A percentile compares a stretch with the other conserved stretches of the same genome.
Evolutionary conservation across 1,140 invertebrate genomes (phyloP).

Genomic region (Drosophila bifasciata): DNA sequence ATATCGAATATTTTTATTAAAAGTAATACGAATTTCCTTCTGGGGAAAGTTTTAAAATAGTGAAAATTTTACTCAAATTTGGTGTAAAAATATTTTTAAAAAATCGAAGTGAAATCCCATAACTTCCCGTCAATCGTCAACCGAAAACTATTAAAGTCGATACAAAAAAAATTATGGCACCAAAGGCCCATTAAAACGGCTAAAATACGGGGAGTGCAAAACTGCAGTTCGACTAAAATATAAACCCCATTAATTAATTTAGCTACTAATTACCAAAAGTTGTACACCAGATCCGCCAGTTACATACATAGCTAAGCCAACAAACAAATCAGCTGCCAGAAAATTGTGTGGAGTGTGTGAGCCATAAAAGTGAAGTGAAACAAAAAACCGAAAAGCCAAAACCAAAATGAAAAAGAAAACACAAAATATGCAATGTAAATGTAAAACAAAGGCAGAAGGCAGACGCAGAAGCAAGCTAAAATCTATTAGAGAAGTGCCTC

Average conservation of each 20-base stretch:
- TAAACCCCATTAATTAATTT: conserved; percentile 1
- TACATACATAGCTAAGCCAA: conserved; percentile 6
- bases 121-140: no score
- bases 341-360: conserved; percentile 8
- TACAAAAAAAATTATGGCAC: not conserved
- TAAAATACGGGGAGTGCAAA: not conserved
- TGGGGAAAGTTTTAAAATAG: no score
- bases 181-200: not conserved
- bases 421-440: conserved; percentile 18
- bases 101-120: no score
- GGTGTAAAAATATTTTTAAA: not conserved
- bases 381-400: conserved; percentile 11
- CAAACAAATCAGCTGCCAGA: conserved; percentile 31
- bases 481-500: conserved; percentile 13
- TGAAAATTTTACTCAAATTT: no score
- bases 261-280: conserved; percentile 24
- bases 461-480: conserved; percentile 9
- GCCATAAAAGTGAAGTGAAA: conserved; percentile 25
- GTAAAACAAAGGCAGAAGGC: not conserved
- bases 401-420: no score
- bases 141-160: no score
- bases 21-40: no score
- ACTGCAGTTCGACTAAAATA: not conserved
- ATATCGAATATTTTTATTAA: not conserved
- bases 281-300: conserved; percentile 9